Percentiles rank a stretch among this genome's conserved stretches.
These are phyloP conservation scores for Ameiurus melas DNA, from an alignment of 2,113 vertebrate genomes.

Conservation along the genomic window DNA sequence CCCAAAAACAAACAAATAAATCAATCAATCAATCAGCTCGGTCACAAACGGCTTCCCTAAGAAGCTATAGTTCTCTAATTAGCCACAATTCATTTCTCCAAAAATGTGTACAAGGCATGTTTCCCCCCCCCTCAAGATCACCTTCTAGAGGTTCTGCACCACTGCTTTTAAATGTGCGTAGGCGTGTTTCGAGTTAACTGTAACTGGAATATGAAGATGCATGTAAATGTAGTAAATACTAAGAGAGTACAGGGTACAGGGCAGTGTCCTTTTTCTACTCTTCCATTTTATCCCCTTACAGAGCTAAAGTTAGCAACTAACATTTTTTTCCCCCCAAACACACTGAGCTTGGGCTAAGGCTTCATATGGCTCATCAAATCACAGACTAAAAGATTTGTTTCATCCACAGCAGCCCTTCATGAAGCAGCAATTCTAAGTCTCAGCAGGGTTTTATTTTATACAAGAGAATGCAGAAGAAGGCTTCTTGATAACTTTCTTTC, in stretches of 20 bases:
- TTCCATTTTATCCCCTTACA: not conserved
- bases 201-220: not conserved
- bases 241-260: not conserved
- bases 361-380: not conserved
- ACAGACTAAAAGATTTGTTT: not conserved
- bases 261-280: not conserved
- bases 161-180: not conserved
- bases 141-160: not conserved
- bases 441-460: not conserved
- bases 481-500: not conserved
- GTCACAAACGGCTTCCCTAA: not conserved
- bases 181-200: not conserved
- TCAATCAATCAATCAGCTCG: not conserved
- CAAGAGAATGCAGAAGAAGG: not conserved
- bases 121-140: no score
- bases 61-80: not conserved
- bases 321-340: not conserved
- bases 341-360: not conserved
- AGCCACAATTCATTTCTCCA: not conserved
- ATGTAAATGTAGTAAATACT: not conserved
- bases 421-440: not conserved
- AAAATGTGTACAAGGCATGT: not conserved
- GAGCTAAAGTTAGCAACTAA: not conserved
- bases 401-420: not conserved
- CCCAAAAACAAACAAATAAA: no score